A percentile compares a stretch with the other conserved stretches of the same genome.
These are phyloP conservation scores for Lordiphosa fenestrarum DNA, from an alignment of 2,888 invertebrate genomes.

Conservation along the genomic window DNA sequence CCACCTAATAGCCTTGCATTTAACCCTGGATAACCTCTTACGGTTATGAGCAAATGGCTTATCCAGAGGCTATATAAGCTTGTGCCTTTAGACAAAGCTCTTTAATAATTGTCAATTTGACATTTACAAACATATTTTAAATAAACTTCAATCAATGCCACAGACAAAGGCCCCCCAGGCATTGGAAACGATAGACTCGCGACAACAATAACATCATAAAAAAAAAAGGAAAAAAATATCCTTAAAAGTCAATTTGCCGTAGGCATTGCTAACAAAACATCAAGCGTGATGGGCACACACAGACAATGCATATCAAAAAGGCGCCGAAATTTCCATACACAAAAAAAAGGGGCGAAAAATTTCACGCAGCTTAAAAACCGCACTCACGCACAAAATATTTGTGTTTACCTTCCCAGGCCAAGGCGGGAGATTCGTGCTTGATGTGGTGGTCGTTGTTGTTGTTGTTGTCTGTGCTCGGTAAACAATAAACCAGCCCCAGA, in stretches of 20 bases:
- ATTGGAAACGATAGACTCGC: constrained; percentile 52
- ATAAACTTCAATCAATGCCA: constrained; percentile 69
- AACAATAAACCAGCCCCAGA: constrained; percentile 58
- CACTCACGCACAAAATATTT: constrained; percentile 75
- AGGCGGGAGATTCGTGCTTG: constrained; percentile 5
- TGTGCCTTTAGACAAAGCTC: constrained; percentile 11
- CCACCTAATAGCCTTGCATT: constrained; percentile 37
- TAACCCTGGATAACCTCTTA: constrained; percentile 19
- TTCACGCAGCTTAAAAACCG: constrained; percentile 75
- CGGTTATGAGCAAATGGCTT: neutral
- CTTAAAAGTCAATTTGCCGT: constrained; percentile 69
- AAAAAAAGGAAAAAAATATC: constrained; percentile 24
- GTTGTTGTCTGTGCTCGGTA: constrained; percentile 39
- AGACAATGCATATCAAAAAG: constrained; percentile 65
- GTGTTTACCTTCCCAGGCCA: constrained; percentile 59
- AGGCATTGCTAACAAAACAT: constrained; percentile 65
- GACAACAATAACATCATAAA: constrained; percentile 27
- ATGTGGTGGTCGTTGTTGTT: neutral
- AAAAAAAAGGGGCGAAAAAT: constrained; percentile 45
- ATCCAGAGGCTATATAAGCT: constrained; percentile 28
- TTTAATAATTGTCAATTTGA: constrained; percentile 66
- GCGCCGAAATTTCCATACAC: constrained; percentile 63
- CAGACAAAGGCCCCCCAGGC: constrained; percentile 42
- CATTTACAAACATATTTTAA: constrained; percentile 61
- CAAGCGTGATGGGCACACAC: constrained; percentile 41